A percentile compares a stretch with the other conserved stretches of the same genome.
phyloP scores from a whole-genome alignment of 1,140 invertebrate genomes.

The Zaprionus africanus region DNA sequence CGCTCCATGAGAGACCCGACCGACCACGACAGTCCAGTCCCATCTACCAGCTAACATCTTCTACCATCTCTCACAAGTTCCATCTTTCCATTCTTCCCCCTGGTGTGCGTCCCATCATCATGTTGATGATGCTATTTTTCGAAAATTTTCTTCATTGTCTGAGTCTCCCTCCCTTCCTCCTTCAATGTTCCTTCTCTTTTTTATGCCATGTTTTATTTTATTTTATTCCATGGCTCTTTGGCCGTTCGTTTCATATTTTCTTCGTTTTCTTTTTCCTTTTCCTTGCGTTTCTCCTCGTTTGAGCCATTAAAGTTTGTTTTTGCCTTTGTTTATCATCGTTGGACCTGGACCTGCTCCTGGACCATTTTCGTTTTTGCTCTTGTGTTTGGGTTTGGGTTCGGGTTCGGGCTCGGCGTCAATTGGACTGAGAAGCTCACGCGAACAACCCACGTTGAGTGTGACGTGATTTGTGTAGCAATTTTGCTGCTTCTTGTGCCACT shows the following conservation, averaged over 20 bases:
- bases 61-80: background rate
- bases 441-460: conserved; percentile 42
- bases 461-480: conserved; percentile 68
- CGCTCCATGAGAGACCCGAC: conserved; percentile 4
- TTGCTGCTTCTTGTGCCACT: conserved; percentile 26
- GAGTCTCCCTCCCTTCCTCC: conserved; percentile 4
- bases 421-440: background rate
- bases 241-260: conserved; percentile 43
- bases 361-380: conserved; percentile 19
- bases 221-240: conserved; percentile 50
- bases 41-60: background rate
- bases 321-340: conserved; percentile 43
- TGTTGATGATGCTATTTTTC: conserved; percentile 78
- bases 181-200: conserved; percentile 20
- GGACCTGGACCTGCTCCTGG: conserved; percentile 7
- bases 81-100: background rate
- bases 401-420: background rate
- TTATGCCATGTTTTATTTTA: conserved; percentile 43
- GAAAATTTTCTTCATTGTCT: conserved; percentile 55
- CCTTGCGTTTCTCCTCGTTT: conserved; percentile 9
- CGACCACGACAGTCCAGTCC: background rate
- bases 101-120: conserved; percentile 30
- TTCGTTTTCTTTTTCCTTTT: conserved; percentile 8
- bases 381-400: conserved; percentile 2
- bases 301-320: conserved; percentile 64